These are phyloP conservation scores for Tenthredo scrophulariae DNA, from an alignment of 2,888 invertebrate genomes.

Conservation along the genomic window DNA sequence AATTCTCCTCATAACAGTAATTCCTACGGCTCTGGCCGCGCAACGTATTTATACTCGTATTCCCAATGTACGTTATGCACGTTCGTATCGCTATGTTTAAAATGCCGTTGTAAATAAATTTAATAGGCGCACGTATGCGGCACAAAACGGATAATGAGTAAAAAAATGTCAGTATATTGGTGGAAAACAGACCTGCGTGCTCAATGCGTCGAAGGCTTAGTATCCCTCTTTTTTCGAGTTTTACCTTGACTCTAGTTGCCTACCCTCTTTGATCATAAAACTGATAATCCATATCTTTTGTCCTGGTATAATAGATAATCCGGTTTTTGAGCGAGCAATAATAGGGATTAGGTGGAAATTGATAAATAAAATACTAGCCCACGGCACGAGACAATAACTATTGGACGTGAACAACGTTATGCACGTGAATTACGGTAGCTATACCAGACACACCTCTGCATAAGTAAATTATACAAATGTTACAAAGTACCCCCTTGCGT, in stretches of 20 bases:
- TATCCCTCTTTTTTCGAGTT: background rate
- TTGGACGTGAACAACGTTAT: constrained; percentile 22
- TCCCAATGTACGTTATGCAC: constrained; percentile 19
- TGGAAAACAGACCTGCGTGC: background rate
- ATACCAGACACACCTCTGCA: background rate
- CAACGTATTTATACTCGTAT: constrained; percentile 26
- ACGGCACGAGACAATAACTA: constrained; percentile 9
- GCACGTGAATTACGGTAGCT: background rate
- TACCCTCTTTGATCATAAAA: background rate
- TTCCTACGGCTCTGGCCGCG: constrained; percentile 27
- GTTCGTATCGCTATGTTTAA: constrained; percentile 24
- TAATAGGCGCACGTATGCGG: background rate
- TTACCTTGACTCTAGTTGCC: background rate
- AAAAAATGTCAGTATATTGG: background rate
- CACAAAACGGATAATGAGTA: background rate
- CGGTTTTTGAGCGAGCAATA: background rate
- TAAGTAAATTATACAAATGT: constrained; percentile 49
- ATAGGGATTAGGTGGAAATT: background rate
- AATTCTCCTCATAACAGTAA: constrained; percentile 44
- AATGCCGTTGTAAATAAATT: constrained; percentile 15
- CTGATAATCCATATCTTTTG: background rate
- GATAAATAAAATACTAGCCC: background rate
- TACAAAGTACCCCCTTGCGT: constrained; percentile 48
- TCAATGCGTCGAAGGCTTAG: background rate
- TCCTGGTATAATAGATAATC: background rate